Evolutionary conservation across 2,888 invertebrate species (phyloP).

Genomic region (Parnassius smintheus): DNA sequence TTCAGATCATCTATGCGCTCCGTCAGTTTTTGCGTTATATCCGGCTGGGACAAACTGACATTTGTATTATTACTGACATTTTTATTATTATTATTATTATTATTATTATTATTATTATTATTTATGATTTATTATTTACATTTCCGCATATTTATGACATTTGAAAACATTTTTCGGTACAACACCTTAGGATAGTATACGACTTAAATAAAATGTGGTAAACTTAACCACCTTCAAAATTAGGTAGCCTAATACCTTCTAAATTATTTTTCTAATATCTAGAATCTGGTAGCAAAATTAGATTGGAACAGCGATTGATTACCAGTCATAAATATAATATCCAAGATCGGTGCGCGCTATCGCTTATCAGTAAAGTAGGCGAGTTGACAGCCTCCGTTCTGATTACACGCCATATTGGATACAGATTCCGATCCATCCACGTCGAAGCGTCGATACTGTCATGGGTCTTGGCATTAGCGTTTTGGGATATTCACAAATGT

Average conservation of each 20-base stretch:
- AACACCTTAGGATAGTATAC: too few relatives aligned
- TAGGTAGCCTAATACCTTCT: neutral
- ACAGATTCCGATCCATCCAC: constrained; percentile 38
- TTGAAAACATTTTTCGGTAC: too few relatives aligned
- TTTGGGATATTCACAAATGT: too few relatives aligned
- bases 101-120: too few relatives aligned
- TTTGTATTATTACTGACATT: too few relatives aligned
- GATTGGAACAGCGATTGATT: constrained; percentile 2
- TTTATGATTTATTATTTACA: too few relatives aligned
- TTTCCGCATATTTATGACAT: too few relatives aligned
- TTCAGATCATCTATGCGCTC: too few relatives aligned
- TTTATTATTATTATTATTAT: too few relatives aligned
- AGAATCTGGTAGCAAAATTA: neutral
- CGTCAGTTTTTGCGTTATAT: too few relatives aligned
- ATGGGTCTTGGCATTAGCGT: neutral
- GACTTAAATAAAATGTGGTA: neutral
- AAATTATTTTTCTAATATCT: neutral
- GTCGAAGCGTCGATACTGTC: constrained; percentile 32
- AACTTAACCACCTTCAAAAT: constrained; percentile 2
- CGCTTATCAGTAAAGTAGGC: constrained; percentile 30
- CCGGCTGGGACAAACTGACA: too few relatives aligned
- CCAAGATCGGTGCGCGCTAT: constrained; percentile 23
- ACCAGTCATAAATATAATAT: constrained; percentile 30
- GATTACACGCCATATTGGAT: constrained; percentile 43
- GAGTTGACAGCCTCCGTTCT: constrained; percentile 50